phyloP scores from a whole-genome alignment of 2,888 invertebrate genomes.

The Hyposoter didymator region DNA sequence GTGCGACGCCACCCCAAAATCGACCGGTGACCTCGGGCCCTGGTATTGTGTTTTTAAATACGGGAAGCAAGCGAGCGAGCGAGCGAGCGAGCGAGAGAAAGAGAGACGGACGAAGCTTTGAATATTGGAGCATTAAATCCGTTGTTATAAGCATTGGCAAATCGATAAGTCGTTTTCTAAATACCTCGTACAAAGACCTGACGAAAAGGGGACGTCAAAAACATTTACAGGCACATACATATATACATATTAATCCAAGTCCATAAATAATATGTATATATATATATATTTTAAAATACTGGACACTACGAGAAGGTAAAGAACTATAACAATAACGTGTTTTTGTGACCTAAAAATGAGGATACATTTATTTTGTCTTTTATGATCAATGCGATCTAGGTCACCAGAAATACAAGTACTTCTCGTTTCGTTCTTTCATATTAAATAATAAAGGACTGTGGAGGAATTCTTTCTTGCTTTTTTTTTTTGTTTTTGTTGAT shows the following conservation, averaged over 20 bases:
- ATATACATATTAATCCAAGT: background rate
- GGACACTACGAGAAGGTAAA: constrained; percentile 67
- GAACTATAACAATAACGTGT: constrained; percentile 78
- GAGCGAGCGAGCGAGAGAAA: constrained; percentile 16
- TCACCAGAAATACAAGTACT: constrained; percentile 84
- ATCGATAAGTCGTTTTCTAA: constrained; percentile 57
- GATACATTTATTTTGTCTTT: constrained; percentile 91
- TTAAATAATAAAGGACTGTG: constrained; percentile 83
- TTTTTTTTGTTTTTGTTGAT: constrained; percentile 63
- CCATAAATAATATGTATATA: background rate
- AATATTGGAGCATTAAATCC: constrained; percentile 56
- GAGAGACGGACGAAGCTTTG: constrained; percentile 37
- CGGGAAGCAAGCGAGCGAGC: constrained; percentile 8
- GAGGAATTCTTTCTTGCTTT: constrained; percentile 80
- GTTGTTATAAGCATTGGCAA: constrained; percentile 39
- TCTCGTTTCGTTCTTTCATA: constrained; percentile 75
- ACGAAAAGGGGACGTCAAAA: background rate
- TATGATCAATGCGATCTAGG: constrained; percentile 86
- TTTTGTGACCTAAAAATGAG: constrained; percentile 90
- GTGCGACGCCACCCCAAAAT: constrained; percentile 58
- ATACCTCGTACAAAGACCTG: constrained; percentile 34
- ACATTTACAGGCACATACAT: background rate
- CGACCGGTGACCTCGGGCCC: constrained; percentile 63
- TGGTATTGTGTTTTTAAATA: constrained; percentile 62
- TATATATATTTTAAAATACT: constrained; percentile 4